phyloP scores from a whole-genome alignment of 2,888 invertebrate genomes.

The Torymus auratus region DNA sequence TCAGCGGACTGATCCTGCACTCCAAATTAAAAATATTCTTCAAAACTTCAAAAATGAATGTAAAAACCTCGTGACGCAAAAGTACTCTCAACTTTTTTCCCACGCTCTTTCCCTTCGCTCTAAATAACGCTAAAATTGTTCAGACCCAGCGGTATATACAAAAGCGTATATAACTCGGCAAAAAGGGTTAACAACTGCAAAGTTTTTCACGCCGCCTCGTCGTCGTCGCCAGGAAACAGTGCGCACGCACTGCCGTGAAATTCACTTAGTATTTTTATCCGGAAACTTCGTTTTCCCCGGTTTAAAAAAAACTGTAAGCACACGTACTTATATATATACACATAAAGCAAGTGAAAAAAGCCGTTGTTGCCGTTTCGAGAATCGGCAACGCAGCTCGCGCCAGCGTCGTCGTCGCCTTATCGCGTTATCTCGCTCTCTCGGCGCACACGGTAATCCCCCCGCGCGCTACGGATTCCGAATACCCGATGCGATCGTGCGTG shows the following conservation, averaged over 20 bases:
- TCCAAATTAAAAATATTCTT: no score
- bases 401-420: conserved; percentile 38
- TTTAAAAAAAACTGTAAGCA: no score
- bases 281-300: conserved; percentile 13
- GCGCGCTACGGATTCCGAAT: conserved; percentile 49
- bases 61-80: no score
- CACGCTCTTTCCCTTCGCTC: no score
- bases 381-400: conserved; percentile 53
- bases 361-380: conserved; percentile 21
- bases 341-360: not conserved
- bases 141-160: not conserved
- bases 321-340: not conserved
- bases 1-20: no score
- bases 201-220: not conserved
- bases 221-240: no score
- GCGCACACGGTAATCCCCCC: conserved; percentile 23
- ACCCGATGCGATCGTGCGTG: conserved; percentile 49
- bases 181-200: conserved; percentile 6
- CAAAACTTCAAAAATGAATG: no score
- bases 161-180: conserved; percentile 1
- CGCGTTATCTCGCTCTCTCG: conserved; percentile 48
- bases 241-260: not conserved
- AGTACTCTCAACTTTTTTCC: no score
- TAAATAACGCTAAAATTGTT: no score
- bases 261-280: conserved; percentile 27